Evolutionary conservation across 1,140 invertebrate genomes (phyloP).

Genomic region (Halictus rubicundus): DNA sequence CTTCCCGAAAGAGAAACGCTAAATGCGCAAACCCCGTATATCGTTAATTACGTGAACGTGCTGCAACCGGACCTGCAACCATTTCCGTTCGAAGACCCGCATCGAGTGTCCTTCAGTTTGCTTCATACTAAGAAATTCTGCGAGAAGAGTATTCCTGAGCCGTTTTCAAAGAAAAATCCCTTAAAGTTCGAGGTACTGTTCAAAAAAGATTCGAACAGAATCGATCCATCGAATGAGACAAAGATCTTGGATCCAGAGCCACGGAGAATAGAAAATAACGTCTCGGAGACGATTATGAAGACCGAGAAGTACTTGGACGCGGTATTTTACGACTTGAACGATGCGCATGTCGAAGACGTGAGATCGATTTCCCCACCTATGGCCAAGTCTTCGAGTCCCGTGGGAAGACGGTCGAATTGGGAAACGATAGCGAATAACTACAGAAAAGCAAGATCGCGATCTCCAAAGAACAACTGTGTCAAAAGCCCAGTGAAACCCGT

Average conservation of each 20-base stretch:
- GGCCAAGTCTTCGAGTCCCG: slow-evolving; percentile 2
- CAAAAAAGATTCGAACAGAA: not conserved
- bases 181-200: not conserved
- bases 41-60: slow-evolving; percentile 8
- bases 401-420: not conserved
- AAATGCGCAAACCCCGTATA: not conserved
- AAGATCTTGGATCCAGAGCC: no score
- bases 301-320: no score
- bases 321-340: no score
- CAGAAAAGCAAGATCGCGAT: not conserved
- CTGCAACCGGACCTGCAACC: not conserved
- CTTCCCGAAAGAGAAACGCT: not conserved
- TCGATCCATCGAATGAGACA: no score
- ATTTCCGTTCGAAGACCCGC: not conserved
- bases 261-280: no score
- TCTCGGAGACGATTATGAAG: not conserved
- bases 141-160: not conserved
- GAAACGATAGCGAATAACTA: not conserved
- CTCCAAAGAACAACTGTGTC: not conserved
- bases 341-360: not conserved
- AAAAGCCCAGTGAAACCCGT: slow-evolving; percentile 9
- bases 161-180: not conserved
- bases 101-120: not conserved
- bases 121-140: not conserved
- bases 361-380: not conserved